Conservation (phyloP, 2,888 invertebrate species). For the Macrosoma leucophasiata region DNA sequence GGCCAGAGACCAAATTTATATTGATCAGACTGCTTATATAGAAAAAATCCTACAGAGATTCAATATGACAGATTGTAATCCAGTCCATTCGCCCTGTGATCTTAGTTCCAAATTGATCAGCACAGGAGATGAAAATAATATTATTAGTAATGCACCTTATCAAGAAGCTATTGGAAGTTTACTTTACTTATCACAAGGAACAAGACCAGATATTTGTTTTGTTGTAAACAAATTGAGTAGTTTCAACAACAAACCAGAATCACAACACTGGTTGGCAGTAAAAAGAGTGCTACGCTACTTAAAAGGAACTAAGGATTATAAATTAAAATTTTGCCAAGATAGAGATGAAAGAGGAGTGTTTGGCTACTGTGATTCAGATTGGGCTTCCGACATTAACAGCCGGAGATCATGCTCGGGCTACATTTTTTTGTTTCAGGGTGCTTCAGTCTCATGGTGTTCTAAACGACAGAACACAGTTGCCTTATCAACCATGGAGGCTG, state of each 20-base stretch:
- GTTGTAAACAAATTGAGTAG: slow-evolving; percentile 13
- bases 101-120: no score
- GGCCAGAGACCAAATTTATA: slow-evolving; percentile 6
- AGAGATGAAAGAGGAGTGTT: slow-evolving; percentile 14
- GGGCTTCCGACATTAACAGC: slow-evolving; percentile 17
- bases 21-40: slow-evolving; percentile 18
- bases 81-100: slow-evolving; percentile 15
- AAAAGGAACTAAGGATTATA: slow-evolving; percentile 19
- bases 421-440: slow-evolving; percentile 25
- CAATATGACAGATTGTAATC: slow-evolving; percentile 15
- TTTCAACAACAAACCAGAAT: slow-evolving; percentile 8
- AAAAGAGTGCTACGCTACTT: slow-evolving; percentile 23
- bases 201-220: slow-evolving; percentile 16
- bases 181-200: slow-evolving; percentile 14
- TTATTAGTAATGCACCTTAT: slow-evolving; percentile 3
- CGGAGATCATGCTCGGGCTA: slow-evolving; percentile 26
- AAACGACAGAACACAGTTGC: slow-evolving; percentile 29
- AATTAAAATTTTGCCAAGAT: slow-evolving; percentile 18
- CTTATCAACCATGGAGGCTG: slow-evolving; percentile 28
- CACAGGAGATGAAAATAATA: no score
- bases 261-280: slow-evolving; percentile 12
- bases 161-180: slow-evolving; percentile 8
- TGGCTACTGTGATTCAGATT: slow-evolving; percentile 27
- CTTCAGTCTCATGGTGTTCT: slow-evolving; percentile 26
- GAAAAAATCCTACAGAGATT: slow-evolving; percentile 14